phyloP scores from a whole-genome alignment of 2,113 vertebrate species.

The Scortum barcoo region DNA sequence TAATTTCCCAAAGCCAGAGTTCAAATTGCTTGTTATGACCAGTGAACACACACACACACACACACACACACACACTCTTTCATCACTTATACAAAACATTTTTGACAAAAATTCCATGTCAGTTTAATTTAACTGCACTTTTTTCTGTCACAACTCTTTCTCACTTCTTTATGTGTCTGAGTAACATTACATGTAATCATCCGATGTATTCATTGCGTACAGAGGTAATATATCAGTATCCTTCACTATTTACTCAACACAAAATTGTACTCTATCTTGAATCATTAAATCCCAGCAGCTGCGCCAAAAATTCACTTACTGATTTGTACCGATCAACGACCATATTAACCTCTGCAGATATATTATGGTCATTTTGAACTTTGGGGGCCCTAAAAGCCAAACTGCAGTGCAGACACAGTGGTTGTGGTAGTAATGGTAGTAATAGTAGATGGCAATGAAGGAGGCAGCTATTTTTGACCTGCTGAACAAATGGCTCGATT shows the following conservation, averaged over 20 bases:
- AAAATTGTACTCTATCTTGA: slow-evolving; percentile 22
- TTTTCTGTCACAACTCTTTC: slow-evolving; percentile 3
- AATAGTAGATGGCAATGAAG: slow-evolving; percentile 65
- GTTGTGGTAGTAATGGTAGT: slow-evolving; percentile 58
- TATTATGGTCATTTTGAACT: slow-evolving; percentile 38
- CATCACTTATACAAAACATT: neutral
- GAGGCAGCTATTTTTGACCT: slow-evolving; percentile 73
- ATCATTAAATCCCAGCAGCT: slow-evolving; percentile 31
- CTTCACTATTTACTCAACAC: slow-evolving; percentile 21
- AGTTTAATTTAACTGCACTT: slow-evolving; percentile 5
- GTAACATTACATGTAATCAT: slow-evolving; percentile 45
- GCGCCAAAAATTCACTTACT: neutral
- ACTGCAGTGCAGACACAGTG: slow-evolving; percentile 26
- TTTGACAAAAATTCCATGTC: neutral
- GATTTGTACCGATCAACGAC: slow-evolving; percentile 30
- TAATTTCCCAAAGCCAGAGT: neutral
- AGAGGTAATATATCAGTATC: slow-evolving; percentile 38
- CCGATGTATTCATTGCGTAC: slow-evolving; percentile 18
- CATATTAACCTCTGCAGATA: slow-evolving; percentile 37
- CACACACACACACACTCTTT: neutral
- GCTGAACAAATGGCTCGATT: slow-evolving; percentile 79
- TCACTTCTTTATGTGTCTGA: neutral
- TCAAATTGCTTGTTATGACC: no score
- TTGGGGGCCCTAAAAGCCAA: slow-evolving; percentile 14
- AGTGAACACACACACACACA: neutral